Base-by-base conservation (phyloP, 2,797 vertebrate genomes). In the Ctenopoma multispine region DNA sequence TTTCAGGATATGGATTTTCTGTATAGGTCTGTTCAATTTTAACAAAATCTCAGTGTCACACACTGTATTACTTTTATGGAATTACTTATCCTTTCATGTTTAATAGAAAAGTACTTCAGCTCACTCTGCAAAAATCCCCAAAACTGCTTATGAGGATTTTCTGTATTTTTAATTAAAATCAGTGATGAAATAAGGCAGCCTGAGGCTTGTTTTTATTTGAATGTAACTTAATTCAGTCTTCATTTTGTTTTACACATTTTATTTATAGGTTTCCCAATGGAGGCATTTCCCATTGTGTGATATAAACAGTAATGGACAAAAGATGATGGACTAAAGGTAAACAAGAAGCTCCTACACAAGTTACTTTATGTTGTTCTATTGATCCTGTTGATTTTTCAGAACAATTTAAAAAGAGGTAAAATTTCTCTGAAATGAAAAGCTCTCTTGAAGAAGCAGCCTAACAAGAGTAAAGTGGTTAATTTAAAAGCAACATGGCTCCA, bases 111-210 rank as follows among this genome's bases (percentile, higher is more conserved):
- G 38, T 15, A 8, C 36, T 29, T 51, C 17, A 6, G 18, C 47
- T 65, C 21, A n/a, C n/a, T 43, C 47, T 55, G 21, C 44, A 56
- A 40, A 51, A 71, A 61, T 48, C 17, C 9, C 5, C 5, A 53
- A 75, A 71, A 66, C 18, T 50, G 69, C 65, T 63, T 18, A 10
- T 46, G 48, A 79, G 61, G 18, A 29, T 57, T 56, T 44, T 70
- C 58, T 44, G 17, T 27, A 18, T 48, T 73, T 79, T 60, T 58
- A 69, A 81, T 77, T 79, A 50, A 86, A 79, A 31, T 41, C 11
- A 18, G n/a, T 11, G 13, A 3, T 27, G 20, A 50, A 74, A 63
- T 49, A 49, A 74, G 53, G 0, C 2, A 17, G 51, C 79, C 74
- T 2, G 40, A n/a, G 49, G 81, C 53, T 7, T 29, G 7, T 55